Conservation (phyloP, 2,113 vertebrate genomes). For the Scophthalmus maximus region DNA sequence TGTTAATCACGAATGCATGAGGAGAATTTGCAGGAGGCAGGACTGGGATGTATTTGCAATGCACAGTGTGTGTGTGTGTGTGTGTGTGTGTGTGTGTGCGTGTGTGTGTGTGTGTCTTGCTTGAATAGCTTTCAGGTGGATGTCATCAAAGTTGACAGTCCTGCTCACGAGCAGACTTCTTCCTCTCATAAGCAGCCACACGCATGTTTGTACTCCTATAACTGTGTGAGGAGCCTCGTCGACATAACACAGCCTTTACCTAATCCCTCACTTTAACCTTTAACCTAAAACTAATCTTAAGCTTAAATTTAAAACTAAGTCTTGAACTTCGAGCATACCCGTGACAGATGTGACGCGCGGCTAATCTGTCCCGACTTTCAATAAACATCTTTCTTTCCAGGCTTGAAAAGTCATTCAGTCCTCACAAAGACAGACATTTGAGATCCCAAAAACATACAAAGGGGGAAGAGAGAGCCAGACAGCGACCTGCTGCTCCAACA, state of each 20-base stretch:
- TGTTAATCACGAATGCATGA: slow-evolving; percentile 22
- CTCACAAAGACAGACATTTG: slow-evolving; percentile 9
- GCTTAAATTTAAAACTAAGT: neutral
- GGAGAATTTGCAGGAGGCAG: slow-evolving; percentile 13
- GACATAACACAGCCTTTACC: neutral
- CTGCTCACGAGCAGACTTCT: slow-evolving; percentile 5
- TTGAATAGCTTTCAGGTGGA: slow-evolving; percentile 47
- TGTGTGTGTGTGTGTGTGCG: neutral
- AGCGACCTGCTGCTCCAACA: slow-evolving; percentile 23
- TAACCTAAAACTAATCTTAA: neutral
- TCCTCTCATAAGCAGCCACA: neutral
- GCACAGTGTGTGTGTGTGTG: neutral
- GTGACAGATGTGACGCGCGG: neutral
- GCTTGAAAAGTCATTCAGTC: neutral
- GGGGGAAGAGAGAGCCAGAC: neutral
- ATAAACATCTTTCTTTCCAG: slow-evolving; percentile 1
- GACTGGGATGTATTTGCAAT: neutral
- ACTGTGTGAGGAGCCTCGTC: neutral
- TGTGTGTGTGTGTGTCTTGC: slow-evolving; percentile 32
- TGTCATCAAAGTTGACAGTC: slow-evolving; percentile 37
- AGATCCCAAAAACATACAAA: slow-evolving; percentile 10
- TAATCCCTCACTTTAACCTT: neutral
- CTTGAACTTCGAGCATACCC: neutral
- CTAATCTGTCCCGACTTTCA: neutral
- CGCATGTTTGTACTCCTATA: neutral